Conservation (phyloP, 2,888 invertebrate genomes). For the Odiellus spinosus region DNA sequence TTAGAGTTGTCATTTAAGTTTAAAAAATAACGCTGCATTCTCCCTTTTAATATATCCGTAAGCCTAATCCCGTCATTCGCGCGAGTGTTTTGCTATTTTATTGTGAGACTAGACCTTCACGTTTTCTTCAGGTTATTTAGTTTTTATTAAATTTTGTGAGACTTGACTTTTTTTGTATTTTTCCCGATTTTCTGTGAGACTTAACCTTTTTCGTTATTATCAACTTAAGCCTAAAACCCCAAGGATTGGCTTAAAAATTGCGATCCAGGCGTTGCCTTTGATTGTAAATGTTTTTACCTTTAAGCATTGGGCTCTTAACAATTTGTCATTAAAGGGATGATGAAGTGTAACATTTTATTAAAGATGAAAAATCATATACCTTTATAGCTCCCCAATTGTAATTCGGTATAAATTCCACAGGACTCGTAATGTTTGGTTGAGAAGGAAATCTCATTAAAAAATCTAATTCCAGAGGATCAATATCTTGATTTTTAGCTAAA, state of each 20-base stretch:
- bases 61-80: no score
- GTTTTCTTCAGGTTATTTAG: no score
- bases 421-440: conserved; percentile 79
- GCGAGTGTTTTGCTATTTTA: no score
- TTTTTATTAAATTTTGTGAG: neutral
- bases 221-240: no score
- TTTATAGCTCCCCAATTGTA: conserved; percentile 90
- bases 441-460: conserved; percentile 82
- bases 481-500: conserved; percentile 48
- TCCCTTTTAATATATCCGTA: no score
- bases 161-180: no score
- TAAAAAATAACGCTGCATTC: no score
- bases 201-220: neutral
- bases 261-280: no score
- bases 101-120: no score
- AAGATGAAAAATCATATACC: conserved; percentile 21
- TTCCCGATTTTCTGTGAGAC: no score
- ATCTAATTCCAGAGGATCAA: conserved; percentile 68
- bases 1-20: no score
- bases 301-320: neutral
- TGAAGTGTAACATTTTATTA: neutral
- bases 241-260: no score
- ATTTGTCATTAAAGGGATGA: neutral
- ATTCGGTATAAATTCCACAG: conserved; percentile 85
- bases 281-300: neutral